Evolutionary conservation across 2,888 invertebrate genomes (phyloP).

Genomic region (Acrobasis repandana): DNA sequence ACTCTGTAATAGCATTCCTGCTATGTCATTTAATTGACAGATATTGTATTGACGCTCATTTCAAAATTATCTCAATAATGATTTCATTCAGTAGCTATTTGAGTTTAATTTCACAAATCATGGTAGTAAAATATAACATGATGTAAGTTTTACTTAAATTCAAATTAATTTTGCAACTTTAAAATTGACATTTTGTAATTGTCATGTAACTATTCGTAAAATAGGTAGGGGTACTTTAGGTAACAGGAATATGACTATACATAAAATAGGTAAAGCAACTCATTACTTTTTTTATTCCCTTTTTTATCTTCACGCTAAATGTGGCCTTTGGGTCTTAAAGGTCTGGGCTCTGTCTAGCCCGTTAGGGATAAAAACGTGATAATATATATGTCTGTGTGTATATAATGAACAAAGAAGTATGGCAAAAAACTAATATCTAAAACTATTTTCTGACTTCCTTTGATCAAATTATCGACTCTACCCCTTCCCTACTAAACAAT

Average conservation of each 20-base stretch:
- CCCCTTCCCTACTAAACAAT: conserved; percentile 65
- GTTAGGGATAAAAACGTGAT: too few species aligned
- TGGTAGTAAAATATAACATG: background rate
- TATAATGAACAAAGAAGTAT: too few species aligned
- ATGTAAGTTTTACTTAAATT: background rate
- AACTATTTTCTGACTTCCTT: background rate
- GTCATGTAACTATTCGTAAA: too few species aligned
- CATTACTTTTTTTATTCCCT: too few species aligned
- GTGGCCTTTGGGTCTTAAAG: too few species aligned
- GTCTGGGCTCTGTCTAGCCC: too few species aligned
- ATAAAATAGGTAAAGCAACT: too few species aligned
- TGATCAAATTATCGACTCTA: conserved; percentile 36
- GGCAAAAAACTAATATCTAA: background rate
- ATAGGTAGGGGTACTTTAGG: background rate
- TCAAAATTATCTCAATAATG: conserved; percentile 15
- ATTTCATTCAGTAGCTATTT: conserved; percentile 9
- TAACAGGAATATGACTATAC: too few species aligned
- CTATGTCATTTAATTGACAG: conserved; percentile 22
- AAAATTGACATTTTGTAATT: background rate
- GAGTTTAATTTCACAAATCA: background rate
- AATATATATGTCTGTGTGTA: too few species aligned
- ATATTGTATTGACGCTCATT: conserved; percentile 12
- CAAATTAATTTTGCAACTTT: background rate
- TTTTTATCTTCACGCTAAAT: too few species aligned
- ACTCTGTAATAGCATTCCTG: background rate